Base-by-base conservation (phyloP, 2,797 vertebrate genomes). In the Myotis daubentonii region DNA sequence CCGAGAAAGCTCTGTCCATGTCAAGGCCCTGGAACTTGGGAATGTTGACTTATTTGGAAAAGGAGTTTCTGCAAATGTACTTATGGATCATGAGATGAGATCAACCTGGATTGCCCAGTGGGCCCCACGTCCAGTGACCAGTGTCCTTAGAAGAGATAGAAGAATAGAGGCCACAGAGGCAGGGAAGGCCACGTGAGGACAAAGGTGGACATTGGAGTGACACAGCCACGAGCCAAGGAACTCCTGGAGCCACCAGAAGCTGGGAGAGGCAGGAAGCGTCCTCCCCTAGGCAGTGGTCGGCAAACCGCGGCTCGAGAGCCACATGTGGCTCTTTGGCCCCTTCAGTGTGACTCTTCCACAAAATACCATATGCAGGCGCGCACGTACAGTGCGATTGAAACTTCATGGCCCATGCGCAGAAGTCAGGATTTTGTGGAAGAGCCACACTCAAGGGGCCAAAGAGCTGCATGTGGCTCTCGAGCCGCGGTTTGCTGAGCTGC, bases 11-110 rank as follows among this genome's bases (percentile, higher is more conserved):
- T 80, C n/a, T 33, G 25, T n/a, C 55, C 53, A 8, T 4, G 17
- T 44, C 55, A 44, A 68, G 60, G 57, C 70, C 62, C 51, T 33
- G 38, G 55, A 66, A 74, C 7, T 2, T 30, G 2, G 81, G 62
- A 79, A 74, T 70, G 49, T 5, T 60, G 15, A 66, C 16, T 91
- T 41, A 47, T 33, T 71, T 49, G 80, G 33, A 72, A 93, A 62
- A 85, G n/a, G 5, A n/a, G 19, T 60, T 68, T 93, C 84, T 76
- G 12, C 8, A 70, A 19, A 68, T 44, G 11, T 17, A 74, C 19
- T 75, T 81, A 72, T 71, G 22, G 38, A 74, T 79, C 88, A 83
- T 78, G 38, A 68, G n/a, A 79, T 68, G 49, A 92, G 71, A 80
- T 30, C 25, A 68, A 53, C 85, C 57, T 25, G 16, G 13, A 70